Conservation (phyloP, 1,140 invertebrate genomes). For the Holotrichia oblita region DNA sequence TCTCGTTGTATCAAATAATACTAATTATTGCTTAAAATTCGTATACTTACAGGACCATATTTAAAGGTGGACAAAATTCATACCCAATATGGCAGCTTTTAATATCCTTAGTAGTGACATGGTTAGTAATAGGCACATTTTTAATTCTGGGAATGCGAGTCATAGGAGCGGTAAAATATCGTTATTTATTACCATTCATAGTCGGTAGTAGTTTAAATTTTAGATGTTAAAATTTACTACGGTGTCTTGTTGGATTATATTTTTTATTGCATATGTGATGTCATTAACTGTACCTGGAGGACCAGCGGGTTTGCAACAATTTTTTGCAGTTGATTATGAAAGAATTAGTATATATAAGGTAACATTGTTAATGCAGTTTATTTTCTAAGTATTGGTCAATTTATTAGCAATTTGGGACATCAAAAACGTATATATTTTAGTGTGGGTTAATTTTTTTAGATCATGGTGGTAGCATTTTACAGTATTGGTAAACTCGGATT, state of each 20-base stretch:
- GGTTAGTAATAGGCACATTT: constrained; percentile 41
- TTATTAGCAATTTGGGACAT: too few relatives aligned
- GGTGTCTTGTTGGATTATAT: constrained; percentile 25
- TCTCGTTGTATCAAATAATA: too few relatives aligned
- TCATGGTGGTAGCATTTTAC: constrained; percentile 44
- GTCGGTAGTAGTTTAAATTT: neutral
- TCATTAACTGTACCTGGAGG: constrained; percentile 40
- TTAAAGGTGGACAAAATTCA: neutral
- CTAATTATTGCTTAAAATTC: neutral
- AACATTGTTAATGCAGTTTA: constrained; percentile 38
- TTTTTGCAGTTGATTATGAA: constrained; percentile 21
- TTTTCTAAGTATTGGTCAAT: too few relatives aligned
- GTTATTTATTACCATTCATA: neutral
- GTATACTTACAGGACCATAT: neutral
- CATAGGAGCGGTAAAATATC: constrained; percentile 41
- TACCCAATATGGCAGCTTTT: constrained; percentile 43
- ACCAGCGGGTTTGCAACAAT: neutral
- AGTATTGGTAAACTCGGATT: constrained; percentile 40
- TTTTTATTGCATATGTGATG: constrained; percentile 40
- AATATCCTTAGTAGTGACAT: constrained; percentile 41
- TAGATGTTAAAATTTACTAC: constrained; percentile 44
- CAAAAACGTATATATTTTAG: too few relatives aligned
- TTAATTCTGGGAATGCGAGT: constrained; percentile 43
- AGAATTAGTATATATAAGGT: constrained; percentile 41
- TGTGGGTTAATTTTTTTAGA: constrained; percentile 40